Base-by-base conservation (phyloP, 2,113 vertebrate species). In the Plecotus auritus region DNA sequence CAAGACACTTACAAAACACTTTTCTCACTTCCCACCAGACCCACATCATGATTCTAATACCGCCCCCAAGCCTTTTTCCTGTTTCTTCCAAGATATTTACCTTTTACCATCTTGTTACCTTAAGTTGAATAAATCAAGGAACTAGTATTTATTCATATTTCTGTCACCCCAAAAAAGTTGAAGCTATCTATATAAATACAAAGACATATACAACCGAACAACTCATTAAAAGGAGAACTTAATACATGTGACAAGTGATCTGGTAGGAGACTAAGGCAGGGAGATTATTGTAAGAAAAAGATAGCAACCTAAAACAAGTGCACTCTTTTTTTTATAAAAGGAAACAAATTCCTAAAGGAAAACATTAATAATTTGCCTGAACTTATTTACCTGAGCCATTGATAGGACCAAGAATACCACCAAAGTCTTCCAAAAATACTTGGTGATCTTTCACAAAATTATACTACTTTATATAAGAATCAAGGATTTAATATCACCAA, bases 361-460 rank as follows among this genome's bases (percentile, higher is more conserved):
- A 78, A 30, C 47, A 80, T 49, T 11, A 61, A 54, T 49, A 93
- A 42, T 37, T 56, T 76, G 73, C 13, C 45, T 54, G 2, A 90
- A 90, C 11, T 67, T 95, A 81, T 37, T 70, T 64, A 89, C 74
- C 30, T 70, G 82, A 94, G 81, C 20, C 54, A 56, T 1, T 42
- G 74, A 61, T 7, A 86, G 18, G 61, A 91, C 51, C 73, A 92
- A 93, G 49, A 88, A 85, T 47, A 93, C 18, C 67, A 91, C n/a
- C 35, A 64, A 16, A 74, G 66, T 28, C 67, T 95, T 89, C 30
- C 49, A 93, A 88, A 88, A 89, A 91, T 76, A 74, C 20, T 64
- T 61, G 5, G 67, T 70, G 42, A 82, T 30, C 42, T 61, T 85
- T 88, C 74, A 91, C 28, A 89, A 82, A 91, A 93, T 4, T 40